These are phyloP conservation scores for Andrena bicolor DNA, from an alignment of 2,888 invertebrate species.

Conservation along the genomic window DNA sequence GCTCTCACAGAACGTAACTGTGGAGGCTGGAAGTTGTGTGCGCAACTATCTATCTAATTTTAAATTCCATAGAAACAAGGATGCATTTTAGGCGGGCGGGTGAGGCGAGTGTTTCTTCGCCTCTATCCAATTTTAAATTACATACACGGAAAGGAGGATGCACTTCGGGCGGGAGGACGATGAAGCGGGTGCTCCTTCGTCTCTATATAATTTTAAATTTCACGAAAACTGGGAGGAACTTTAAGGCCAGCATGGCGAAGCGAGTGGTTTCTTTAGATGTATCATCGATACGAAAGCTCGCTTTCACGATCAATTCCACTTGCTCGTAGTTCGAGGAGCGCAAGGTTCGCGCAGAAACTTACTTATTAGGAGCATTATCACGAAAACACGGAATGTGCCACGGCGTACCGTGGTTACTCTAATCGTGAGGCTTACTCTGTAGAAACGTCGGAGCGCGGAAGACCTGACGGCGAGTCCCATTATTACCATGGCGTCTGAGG, in stretches of 20 bases:
- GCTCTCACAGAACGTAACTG: not conserved
- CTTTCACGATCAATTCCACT: slow-evolving; percentile 15
- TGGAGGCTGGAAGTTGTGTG: not conserved
- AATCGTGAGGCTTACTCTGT: slow-evolving; percentile 33
- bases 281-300: not conserved
- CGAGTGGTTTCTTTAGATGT: not conserved
- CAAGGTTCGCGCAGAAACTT: not conserved
- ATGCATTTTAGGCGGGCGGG: too few relatives aligned
- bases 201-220: not conserved
- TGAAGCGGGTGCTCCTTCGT: too few relatives aligned
- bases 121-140: too few relatives aligned
- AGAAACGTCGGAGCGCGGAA: not conserved
- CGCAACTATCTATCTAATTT: not conserved
- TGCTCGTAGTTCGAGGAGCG: not conserved
- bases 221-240: not conserved
- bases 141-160: too few relatives aligned
- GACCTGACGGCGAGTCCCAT: slow-evolving; percentile 2
- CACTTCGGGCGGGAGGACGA: too few relatives aligned
- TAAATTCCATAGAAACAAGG: not conserved
- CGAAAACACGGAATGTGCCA: slow-evolving; percentile 13
- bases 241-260: too few relatives aligned
- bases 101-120: too few relatives aligned
- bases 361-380: slow-evolving; percentile 14
- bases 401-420: slow-evolving; percentile 17
- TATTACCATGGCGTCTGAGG: slow-evolving; percentile 33